A percentile compares a stretch with the other conserved stretches of the same genome.
phyloP scores from a whole-genome alignment of 53 echinoderm and acorn worm species.

The Echinometra lucunter region DNA sequence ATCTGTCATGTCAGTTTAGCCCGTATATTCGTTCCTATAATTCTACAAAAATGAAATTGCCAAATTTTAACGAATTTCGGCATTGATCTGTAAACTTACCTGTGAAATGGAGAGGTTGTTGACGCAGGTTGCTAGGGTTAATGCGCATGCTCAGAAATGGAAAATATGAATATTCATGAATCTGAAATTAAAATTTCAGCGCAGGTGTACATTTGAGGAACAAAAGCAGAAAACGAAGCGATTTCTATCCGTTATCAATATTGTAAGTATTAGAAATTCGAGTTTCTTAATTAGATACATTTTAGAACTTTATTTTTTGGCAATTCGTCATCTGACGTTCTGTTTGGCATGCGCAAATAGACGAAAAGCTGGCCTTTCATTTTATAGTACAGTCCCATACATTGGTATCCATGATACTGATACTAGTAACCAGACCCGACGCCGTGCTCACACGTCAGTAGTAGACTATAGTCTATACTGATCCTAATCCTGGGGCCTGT shows the following conservation, averaged over 20 bases:
- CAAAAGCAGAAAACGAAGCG: too few species aligned
- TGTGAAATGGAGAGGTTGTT: neutral
- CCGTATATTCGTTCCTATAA: neutral
- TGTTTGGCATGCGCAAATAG: neutral
- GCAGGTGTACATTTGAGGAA: too few species aligned
- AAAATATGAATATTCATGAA: neutral
- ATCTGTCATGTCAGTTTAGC: neutral
- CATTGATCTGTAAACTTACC: neutral
- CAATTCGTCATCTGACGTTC: neutral
- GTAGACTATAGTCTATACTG: too few species aligned
- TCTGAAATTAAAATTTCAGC: too few species aligned
- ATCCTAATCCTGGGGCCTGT: too few species aligned
- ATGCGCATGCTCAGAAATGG: conserved; percentile 54
- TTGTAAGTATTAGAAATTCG: neutral
- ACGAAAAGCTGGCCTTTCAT: neutral
- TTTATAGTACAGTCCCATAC: neutral
- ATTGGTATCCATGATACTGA: conserved; percentile 11
- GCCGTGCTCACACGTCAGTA: too few species aligned
- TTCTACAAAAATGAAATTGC: neutral
- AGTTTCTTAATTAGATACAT: neutral
- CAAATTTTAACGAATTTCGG: neutral
- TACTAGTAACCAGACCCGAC: too few species aligned
- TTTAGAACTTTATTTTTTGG: neutral
- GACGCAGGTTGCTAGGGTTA: conserved; percentile 39
- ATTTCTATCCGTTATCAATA: too few species aligned